Evolutionary conservation across 2,888 invertebrate genomes (phyloP).

Genomic region (Apotomis turbidana): DNA sequence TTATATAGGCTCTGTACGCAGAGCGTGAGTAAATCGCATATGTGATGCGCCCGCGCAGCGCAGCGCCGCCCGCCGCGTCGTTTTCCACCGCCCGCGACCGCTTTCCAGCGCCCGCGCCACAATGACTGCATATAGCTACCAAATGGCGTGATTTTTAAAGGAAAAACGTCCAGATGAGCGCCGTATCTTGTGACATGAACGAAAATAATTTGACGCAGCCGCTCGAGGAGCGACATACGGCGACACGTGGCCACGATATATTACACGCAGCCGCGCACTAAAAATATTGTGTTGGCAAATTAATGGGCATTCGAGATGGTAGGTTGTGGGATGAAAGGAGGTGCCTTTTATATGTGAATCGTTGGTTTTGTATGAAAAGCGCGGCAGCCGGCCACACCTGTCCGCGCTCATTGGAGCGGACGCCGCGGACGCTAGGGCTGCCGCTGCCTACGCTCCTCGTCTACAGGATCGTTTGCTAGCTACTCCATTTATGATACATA

Average conservation of each 20-base stretch:
- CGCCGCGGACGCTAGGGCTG: conserved; percentile 48
- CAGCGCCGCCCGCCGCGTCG: background rate
- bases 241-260: conserved; percentile 83
- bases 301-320: conserved; percentile 84
- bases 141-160: conserved; percentile 80
- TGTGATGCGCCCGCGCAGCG: background rate
- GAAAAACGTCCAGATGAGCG: conserved; percentile 82
- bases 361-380: conserved; percentile 82
- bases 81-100: conserved; percentile 28
- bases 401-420: conserved; percentile 68
- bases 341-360: conserved; percentile 83
- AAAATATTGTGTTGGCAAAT: conserved; percentile 85
- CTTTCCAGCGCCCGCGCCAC: conserved; percentile 71
- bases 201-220: conserved; percentile 84
- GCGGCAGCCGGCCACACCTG: conserved; percentile 82
- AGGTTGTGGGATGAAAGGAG: conserved; percentile 83
- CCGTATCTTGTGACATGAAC: conserved; percentile 83
- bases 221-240: conserved; percentile 81
- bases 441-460: background rate
- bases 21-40: background rate
- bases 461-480: background rate
- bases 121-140: conserved; percentile 68
- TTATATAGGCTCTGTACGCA: background rate
- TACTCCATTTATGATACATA: no score
- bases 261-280: conserved; percentile 83